Percentiles rank a stretch among this genome's conserved stretches.
phyloP scores from a whole-genome alignment of 2,797 vertebrate species.

The Sebastes jordani region DNA sequence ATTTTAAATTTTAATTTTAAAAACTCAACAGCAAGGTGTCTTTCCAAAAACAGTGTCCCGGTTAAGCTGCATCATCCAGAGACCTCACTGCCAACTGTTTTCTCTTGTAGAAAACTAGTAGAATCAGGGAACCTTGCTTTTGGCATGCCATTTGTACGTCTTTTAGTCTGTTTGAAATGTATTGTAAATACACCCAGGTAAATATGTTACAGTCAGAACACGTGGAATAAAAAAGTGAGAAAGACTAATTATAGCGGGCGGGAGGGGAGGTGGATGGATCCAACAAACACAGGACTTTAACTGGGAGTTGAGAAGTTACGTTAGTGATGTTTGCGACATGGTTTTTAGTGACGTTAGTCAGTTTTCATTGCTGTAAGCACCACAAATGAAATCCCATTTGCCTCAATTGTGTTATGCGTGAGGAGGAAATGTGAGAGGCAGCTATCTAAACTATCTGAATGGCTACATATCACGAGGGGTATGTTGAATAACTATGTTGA shows the following conservation, averaged over 20 bases:
- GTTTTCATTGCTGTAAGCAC: not conserved
- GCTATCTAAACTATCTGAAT: not conserved
- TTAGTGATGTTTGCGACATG: not conserved
- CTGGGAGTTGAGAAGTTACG: rapidly evolving
- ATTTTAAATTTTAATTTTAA: not conserved
- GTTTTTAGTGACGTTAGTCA: not conserved
- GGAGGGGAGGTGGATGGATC: not conserved
- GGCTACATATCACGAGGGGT: not conserved
- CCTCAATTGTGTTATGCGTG: not conserved
- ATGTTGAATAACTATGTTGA: not conserved
- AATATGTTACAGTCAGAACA: not conserved
- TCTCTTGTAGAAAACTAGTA: not conserved
- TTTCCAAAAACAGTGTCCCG: not conserved
- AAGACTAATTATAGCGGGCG: rapidly evolving
- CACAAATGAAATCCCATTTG: not conserved
- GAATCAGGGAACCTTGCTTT: not conserved
- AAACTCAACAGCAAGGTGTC: not conserved
- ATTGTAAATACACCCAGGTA: not conserved
- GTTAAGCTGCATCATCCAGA: not conserved
- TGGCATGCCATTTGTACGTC: too few relatives aligned
- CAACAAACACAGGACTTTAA: not conserved
- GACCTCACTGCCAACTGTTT: not conserved
- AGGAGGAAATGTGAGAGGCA: not conserved
- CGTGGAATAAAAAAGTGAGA: not conserved
- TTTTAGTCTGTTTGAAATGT: not conserved